Evolutionary conservation across 2,113 vertebrate species (phyloP), one percentile per base, ranked within the genome.

Genomic region (Vanacampus margaritifer): DNA sequence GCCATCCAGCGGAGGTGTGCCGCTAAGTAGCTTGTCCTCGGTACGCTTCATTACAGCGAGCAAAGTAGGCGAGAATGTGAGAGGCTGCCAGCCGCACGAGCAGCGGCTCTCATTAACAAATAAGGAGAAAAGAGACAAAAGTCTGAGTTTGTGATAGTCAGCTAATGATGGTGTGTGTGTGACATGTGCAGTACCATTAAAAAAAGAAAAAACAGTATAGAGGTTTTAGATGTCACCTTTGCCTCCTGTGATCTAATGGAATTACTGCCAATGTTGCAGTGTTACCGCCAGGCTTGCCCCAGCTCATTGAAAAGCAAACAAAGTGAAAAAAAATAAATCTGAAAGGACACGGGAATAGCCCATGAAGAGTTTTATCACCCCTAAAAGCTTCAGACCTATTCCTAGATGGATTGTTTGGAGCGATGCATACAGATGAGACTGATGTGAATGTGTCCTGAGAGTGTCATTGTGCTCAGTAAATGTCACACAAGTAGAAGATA

Each of bases 381-480:
- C 82, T 90, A 88, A 90, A 88, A 90, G 86, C 80, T 77, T 82
- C 82, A 83, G 75, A 80, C 87, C 76, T 82, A 88, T 84, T 87
- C 87, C 87, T 87, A 63, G 83, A 81, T 84, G 86, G 78, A 87
- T 86, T 74, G 86, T 89, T 81, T 81, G 79, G 78, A 86, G 76
- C 59, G 28, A 72, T 77, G 86, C 88, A 88, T 88, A 83, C 75
- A 75, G 84, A 89, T 84, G 78, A 90, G 87, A 82, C 74, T 26
- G 77, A 89, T 88, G 84, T 81, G 82, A 89, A 91, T 85, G 87
- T 84, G 71, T 91, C 91, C 88, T 90, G 58, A 45, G 91, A 90
- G 91, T 88, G 87, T 88, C 83, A 81, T 91, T 84, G 74, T 73
- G 69, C 81, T 86, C 82, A 85, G 84, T 90, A 91, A 92, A 93